Percentiles rank a stretch among this genome's conserved stretches.
These are phyloP conservation scores for Thymelicus lineola DNA, from an alignment of 2,888 invertebrate genomes.

Conservation along the genomic window DNA sequence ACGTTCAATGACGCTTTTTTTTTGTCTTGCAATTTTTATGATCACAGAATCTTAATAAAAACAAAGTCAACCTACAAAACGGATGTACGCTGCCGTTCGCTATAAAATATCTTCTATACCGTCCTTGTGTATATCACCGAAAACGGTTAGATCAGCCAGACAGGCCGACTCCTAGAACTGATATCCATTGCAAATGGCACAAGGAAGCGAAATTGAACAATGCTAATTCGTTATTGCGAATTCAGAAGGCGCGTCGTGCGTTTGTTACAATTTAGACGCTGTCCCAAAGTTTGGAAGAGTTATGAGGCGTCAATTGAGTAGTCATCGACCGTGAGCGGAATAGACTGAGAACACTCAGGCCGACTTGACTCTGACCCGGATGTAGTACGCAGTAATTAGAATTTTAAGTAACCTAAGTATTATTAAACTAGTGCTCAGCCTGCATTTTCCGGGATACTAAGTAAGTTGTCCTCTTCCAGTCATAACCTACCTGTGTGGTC, in stretches of 20 bases:
- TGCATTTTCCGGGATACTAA: no score
- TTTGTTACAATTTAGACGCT: constrained; percentile 65
- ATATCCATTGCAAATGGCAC: constrained; percentile 68
- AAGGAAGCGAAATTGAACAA: constrained; percentile 52
- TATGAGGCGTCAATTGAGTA: constrained; percentile 75
- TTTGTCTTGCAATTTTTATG: no score
- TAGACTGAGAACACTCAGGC: constrained; percentile 56
- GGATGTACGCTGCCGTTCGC: not conserved
- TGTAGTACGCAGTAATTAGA: constrained; percentile 26
- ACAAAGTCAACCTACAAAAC: not conserved
- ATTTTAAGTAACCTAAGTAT: not conserved
- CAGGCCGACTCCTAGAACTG: constrained; percentile 70
- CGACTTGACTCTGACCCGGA: constrained; percentile 57
- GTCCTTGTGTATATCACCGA: constrained; percentile 51
- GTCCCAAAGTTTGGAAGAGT: constrained; percentile 64
- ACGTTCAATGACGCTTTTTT: no score
- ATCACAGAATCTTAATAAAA: not conserved
- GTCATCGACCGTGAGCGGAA: constrained; percentile 66
- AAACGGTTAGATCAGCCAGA: constrained; percentile 52
- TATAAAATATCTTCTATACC: constrained; percentile 7
- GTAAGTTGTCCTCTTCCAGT: no score
- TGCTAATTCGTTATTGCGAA: constrained; percentile 54
- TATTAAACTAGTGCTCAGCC: not conserved
- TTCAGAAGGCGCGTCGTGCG: constrained; percentile 54
- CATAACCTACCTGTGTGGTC: no score